phyloP scores from a whole-genome alignment of 2,888 invertebrate genomes.

The Neoitamus cyanurus region DNA sequence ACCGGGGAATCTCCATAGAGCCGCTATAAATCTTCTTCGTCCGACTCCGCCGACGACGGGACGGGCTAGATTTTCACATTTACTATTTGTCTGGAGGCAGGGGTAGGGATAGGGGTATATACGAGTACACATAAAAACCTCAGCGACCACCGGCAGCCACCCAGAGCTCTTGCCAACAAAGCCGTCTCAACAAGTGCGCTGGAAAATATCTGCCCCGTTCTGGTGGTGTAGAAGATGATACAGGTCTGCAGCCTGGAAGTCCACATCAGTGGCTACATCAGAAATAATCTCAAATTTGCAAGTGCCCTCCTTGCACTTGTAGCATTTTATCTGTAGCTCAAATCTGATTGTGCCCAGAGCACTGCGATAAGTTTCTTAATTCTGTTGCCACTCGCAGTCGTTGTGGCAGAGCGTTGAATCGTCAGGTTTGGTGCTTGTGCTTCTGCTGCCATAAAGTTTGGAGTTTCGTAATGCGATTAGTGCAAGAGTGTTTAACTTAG shows the following conservation, averaged over 20 bases:
- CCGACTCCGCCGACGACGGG: no score
- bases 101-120: no score
- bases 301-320: not conserved
- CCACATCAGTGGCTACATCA: not conserved
- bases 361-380: not conserved
- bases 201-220: not conserved
- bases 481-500: not conserved
- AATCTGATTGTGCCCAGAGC: not conserved
- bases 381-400: not conserved
- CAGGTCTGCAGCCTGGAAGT: not conserved
- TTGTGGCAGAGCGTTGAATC: not conserved
- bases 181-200: not conserved
- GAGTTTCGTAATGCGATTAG: not conserved
- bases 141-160: not conserved
- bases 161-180: not conserved
- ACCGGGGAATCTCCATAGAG: not conserved
- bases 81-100: not conserved
- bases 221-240: not conserved
- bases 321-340: not conserved
- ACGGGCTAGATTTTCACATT: not conserved
- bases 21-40: not conserved
- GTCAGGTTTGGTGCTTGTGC: not conserved
- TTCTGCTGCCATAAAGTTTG: not conserved
- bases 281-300: not conserved
- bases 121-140: not conserved